Base-by-base conservation (phyloP, 2,888 invertebrate species). In the Cryptocephalus primarius region DNA sequence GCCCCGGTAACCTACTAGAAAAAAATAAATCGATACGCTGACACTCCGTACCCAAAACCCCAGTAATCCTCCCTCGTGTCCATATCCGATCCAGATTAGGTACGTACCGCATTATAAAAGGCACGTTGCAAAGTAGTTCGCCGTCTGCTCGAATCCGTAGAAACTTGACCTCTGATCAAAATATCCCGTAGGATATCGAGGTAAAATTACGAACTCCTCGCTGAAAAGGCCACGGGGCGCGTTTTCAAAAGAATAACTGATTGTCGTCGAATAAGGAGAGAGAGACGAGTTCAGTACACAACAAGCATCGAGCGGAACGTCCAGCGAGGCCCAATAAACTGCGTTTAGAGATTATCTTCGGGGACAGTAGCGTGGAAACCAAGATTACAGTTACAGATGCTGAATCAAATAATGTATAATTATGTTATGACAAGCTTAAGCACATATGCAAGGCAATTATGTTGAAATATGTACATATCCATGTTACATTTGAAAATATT, bases 171-270 rank as follows among this genome's bases (percentile, higher is more conserved):
- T 60, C 58, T 57, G 61, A 61, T 61, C 57, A 59, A 60, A 62
- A 60, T 61, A 61, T 61, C 61, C 59, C 61, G 62, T 59, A 57
- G 55, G 55, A 62, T 64, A 62, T 61, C 56, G 57, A 60, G 22
- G 55, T 59, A 59, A 62, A 65, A 65, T 65, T 62, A 63, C 63
- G 64, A 64, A 64, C 63, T 64, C 62, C 61, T 59, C 57, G 62
- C 62, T 60, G 64, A 64, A 65, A 65, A 65, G 64, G 65, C 63
- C 61, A 62, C 63, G 63, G 62, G 63, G 63, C 63, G 59, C 64
- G 60, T 62, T 63, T 64, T 64, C 61, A 64, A 65, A 65, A 65
- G 66, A 66, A 65, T 66, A 66, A 66, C 65, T 63, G 65, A 66
- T 66, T 65, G 65, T 66, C 63, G 60, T 55, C 58, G 62, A 60